Conservation (phyloP, 1,140 invertebrate genomes). For the Tenebrio molitor region DNA sequence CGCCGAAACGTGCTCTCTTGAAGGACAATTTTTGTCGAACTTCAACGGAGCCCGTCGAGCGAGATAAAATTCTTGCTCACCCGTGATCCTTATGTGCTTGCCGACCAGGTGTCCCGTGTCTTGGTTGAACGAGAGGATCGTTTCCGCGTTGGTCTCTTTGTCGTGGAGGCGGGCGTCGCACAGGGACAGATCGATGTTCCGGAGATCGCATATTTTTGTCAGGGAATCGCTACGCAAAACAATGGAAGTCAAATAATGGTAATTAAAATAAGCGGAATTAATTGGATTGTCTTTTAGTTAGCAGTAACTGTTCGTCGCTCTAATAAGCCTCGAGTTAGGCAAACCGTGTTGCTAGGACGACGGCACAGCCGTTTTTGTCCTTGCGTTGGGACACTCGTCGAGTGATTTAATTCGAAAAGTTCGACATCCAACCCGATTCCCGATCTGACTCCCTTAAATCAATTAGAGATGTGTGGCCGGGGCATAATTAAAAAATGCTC, state of each 20-base stretch:
- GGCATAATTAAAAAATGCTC: background rate
- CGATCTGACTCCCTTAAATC: slow-evolving; percentile 10
- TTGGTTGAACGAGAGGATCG: slow-evolving; percentile 67
- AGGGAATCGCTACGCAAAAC: slow-evolving; percentile 70
- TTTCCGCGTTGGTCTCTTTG: slow-evolving; percentile 68
- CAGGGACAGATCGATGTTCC: slow-evolving; percentile 72
- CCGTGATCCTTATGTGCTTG: slow-evolving; percentile 78
- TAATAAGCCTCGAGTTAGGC: slow-evolving; percentile 35
- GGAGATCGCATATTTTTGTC: slow-evolving; percentile 71
- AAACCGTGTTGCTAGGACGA: slow-evolving; percentile 37
- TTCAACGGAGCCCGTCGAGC: no score
- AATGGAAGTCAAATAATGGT: slow-evolving; percentile 3
- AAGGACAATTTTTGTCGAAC: no score
- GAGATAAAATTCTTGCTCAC: slow-evolving; percentile 60
- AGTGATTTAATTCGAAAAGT: slow-evolving; percentile 16
- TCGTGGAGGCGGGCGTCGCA: slow-evolving; percentile 77
- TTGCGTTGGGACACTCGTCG: background rate
- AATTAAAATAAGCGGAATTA: slow-evolving; percentile 36
- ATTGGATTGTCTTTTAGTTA: slow-evolving; percentile 40
- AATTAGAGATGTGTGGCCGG: background rate
- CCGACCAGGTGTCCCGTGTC: slow-evolving; percentile 78
- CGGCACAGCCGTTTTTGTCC: slow-evolving; percentile 36
- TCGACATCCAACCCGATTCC: slow-evolving; percentile 14
- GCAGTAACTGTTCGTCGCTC: slow-evolving; percentile 10
- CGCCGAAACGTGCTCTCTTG: no score